These are phyloP conservation scores for Drosophila pandora DNA, from an alignment of 1,140 invertebrate species.

Conservation along the genomic window DNA sequence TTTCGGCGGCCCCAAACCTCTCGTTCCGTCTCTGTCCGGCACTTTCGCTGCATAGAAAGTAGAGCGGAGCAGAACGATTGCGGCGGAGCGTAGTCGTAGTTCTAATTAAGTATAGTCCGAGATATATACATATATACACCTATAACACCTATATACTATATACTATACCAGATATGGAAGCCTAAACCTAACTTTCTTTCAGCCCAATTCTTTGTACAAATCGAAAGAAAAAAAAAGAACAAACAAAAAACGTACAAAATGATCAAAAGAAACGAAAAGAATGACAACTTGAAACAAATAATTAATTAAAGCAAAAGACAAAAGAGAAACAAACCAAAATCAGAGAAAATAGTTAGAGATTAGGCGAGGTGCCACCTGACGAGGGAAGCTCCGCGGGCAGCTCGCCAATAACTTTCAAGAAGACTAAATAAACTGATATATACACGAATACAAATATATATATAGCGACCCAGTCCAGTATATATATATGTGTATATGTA, in stretches of 20 bases:
- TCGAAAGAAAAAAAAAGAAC: slow-evolving; percentile 58
- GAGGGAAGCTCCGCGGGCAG: slow-evolving; percentile 57
- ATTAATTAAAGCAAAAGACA: slow-evolving; percentile 9
- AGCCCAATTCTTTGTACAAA: slow-evolving; percentile 74
- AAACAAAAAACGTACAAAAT: slow-evolving; percentile 52
- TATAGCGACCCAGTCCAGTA: slow-evolving; percentile 32
- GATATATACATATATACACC: slow-evolving; percentile 22
- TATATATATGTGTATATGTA: slow-evolving; percentile 55
- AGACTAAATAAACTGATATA: slow-evolving; percentile 78
- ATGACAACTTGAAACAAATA: slow-evolving; percentile 25
- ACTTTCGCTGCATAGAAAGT: slow-evolving; percentile 4
- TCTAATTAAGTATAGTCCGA: slow-evolving; percentile 41
- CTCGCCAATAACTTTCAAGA: slow-evolving; percentile 59
- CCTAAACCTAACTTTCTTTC: slow-evolving; percentile 67
- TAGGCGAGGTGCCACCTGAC: slow-evolving; percentile 43
- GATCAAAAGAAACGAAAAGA: slow-evolving; percentile 40
- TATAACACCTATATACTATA: not conserved
- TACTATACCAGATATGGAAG: slow-evolving; percentile 1
- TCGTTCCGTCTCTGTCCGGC: slow-evolving; percentile 26
- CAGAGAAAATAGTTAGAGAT: slow-evolving; percentile 40
- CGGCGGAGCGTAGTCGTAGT: not conserved
- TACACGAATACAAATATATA: slow-evolving; percentile 47
- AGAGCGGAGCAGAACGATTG: slow-evolving; percentile 2
- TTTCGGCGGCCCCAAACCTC: slow-evolving; percentile 2
- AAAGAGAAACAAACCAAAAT: slow-evolving; percentile 31